Evolutionary conservation across 2,113 vertebrate species (phyloP).

Genomic region (Progne subis): DNA sequence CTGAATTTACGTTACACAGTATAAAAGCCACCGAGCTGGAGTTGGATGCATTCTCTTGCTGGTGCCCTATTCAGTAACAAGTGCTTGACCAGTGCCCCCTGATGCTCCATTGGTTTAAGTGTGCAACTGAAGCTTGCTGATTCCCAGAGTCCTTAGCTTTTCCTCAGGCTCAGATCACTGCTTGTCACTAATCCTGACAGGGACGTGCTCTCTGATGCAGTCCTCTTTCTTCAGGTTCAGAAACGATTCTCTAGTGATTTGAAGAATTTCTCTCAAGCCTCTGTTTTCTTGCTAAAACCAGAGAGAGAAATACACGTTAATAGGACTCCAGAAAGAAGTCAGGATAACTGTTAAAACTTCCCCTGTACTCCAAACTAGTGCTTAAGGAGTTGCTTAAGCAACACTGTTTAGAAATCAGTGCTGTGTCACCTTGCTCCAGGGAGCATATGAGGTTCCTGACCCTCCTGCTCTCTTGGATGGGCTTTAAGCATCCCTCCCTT

Average conservation of each 20-base stretch:
- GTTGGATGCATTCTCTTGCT: slow-evolving; percentile 11
- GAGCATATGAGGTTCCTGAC: neutral
- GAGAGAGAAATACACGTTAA: slow-evolving; percentile 4
- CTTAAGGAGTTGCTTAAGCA: neutral
- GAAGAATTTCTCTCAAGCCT: slow-evolving; percentile 91
- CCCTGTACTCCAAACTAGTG: neutral
- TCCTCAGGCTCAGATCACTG: slow-evolving; percentile 86
- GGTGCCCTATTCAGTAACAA: slow-evolving; percentile 55
- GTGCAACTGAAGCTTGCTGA: slow-evolving; percentile 17
- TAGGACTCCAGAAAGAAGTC: neutral
- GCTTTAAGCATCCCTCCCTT: neutral
- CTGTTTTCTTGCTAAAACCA: slow-evolving; percentile 86
- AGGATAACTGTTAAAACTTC: neutral
- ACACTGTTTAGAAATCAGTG: neutral
- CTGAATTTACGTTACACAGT: neutral
- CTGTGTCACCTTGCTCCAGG: neutral
- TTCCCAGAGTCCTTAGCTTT: slow-evolving; percentile 78
- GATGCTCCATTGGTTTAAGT: slow-evolving; percentile 5
- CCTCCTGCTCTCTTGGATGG: neutral
- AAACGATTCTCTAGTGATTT: slow-evolving; percentile 95
- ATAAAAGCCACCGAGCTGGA: slow-evolving; percentile 6
- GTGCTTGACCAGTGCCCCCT: slow-evolving; percentile 50
- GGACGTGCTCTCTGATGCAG: slow-evolving; percentile 83
- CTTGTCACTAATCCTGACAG: slow-evolving; percentile 87
- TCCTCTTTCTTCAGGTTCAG: slow-evolving; percentile 89